A percentile compares a stretch with the other conserved stretches of the same genome.
Evolutionary conservation across 64 coral and sea anemone species (phyloP).

Genomic region (Anthopleura sola): DNA sequence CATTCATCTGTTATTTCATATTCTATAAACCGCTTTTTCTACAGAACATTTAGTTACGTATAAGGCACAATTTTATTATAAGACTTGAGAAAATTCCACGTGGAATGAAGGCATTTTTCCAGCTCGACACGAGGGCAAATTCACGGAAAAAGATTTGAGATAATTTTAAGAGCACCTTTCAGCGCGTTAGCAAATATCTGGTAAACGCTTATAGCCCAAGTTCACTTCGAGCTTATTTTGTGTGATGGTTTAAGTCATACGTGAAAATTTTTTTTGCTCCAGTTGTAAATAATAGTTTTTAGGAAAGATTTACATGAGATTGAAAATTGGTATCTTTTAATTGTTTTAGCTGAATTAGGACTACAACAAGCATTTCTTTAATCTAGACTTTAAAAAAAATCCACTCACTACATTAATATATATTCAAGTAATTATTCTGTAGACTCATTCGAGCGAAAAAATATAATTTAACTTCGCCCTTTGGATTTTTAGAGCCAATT

Average conservation of each 20-base stretch:
- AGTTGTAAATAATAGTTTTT: too few relatives aligned
- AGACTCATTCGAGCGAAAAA: neutral
- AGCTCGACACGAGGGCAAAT: neutral
- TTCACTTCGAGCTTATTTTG: neutral
- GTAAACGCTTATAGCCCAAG: neutral
- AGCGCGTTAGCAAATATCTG: neutral
- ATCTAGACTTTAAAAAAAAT: too few relatives aligned
- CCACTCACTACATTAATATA: too few relatives aligned
- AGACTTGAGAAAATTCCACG: neutral
- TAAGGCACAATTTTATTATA: neutral
- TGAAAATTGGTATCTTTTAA: too few relatives aligned
- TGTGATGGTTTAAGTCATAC: neutral
- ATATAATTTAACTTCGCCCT: neutral
- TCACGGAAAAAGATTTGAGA: neutral
- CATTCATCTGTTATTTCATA: neutral
- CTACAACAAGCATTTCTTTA: too few relatives aligned
- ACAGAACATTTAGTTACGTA: neutral
- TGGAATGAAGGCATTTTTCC: neutral
- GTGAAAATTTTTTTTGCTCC: neutral
- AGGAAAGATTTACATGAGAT: too few relatives aligned
- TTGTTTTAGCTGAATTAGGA: too few relatives aligned
- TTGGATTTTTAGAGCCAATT: neutral
- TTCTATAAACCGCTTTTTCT: too few relatives aligned
- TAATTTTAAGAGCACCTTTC: neutral
- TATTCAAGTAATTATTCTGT: too few relatives aligned